Percentiles rank a stretch among this genome's conserved stretches.
These are phyloP conservation scores for Pangasianodon hypophthalmus DNA, from an alignment of 2,113 vertebrate genomes.

Conservation along the genomic window DNA sequence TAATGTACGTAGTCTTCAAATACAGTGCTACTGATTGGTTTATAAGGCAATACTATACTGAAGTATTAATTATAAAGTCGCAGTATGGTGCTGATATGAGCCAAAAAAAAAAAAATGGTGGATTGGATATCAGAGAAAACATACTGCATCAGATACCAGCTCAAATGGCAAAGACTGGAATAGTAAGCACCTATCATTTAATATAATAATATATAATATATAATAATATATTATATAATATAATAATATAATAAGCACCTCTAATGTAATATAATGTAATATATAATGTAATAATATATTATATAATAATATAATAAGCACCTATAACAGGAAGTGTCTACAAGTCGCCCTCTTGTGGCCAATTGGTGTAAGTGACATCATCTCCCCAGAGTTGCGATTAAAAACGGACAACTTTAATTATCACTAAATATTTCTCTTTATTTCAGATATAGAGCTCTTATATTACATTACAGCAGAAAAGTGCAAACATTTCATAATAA, in stretches of 20 bases:
- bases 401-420: not conserved
- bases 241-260: too few relatives aligned
- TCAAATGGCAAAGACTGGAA: not conserved
- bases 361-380: not conserved
- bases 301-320: too few relatives aligned
- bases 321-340: not conserved
- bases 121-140: not conserved
- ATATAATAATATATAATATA: too few relatives aligned
- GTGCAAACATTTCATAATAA: slow-evolving; percentile 4
- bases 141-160: not conserved
- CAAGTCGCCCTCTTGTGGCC: slow-evolving; percentile 38
- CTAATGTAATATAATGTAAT: too few relatives aligned
- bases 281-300: too few relatives aligned
- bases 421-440: slow-evolving; percentile 11
- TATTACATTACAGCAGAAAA: not conserved
- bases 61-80: not conserved
- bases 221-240: too few relatives aligned
- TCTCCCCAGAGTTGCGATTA: not conserved
- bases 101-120: not conserved
- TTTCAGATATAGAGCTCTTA: slow-evolving; percentile 21
- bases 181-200: too few relatives aligned
- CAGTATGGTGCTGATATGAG: not conserved
- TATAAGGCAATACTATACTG: not conserved
- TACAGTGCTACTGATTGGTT: not conserved
- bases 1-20: not conserved